Evolutionary conservation across 2,888 invertebrate species (phyloP), one percentile per base, ranked within the genome.

Genomic region (Seira musarum): DNA sequence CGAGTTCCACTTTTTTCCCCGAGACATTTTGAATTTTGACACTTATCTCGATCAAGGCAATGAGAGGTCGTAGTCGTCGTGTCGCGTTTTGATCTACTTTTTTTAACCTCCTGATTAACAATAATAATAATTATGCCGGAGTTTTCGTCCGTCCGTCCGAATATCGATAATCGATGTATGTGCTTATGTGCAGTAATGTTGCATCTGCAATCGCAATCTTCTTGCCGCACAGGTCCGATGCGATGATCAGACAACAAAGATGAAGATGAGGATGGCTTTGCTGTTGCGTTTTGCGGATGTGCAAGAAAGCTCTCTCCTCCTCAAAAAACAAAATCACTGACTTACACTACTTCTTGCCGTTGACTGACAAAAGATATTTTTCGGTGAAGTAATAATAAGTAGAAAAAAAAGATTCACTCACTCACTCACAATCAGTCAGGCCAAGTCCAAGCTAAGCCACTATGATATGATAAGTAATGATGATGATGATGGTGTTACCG

Each of bases 281-380:
- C 30, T 30, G n/a, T n/a, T n/a, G n/a, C n/a, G n/a, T 65, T 53
- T 3, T 24, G 64, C 72, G 65, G 65, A 30, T 24, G 66, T 35
- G 57, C 61, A 74, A 74, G 57, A 24, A n/a, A 30, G n/a, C 64
- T 63, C 72, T 65, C 64, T 64, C 64, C 40, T 61, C 70, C 25
- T 15, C 74, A 60, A 57, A 13, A 53, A 53, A 53, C 53, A 53
- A 53, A 53, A 53, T 53, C 53, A 53, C 53, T 53, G 53, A 53
- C 53, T 53, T 61, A 25, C 49, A 64, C 72, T 21, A 72, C 74
- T 74, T 67, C 74, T 66, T 40, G 68, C 76, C 70, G 70, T 64
- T 24, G 69, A 77, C 76, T 77, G 76, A 65, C 76, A 77, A 69
- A 53, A 76, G 76, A 77, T 69, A 30, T 77, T 77, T 77, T 77